A percentile compares a stretch with the other conserved stretches of the same genome.
Conservation (phyloP, 2,888 invertebrate species). For the Philonicus albiceps region DNA sequence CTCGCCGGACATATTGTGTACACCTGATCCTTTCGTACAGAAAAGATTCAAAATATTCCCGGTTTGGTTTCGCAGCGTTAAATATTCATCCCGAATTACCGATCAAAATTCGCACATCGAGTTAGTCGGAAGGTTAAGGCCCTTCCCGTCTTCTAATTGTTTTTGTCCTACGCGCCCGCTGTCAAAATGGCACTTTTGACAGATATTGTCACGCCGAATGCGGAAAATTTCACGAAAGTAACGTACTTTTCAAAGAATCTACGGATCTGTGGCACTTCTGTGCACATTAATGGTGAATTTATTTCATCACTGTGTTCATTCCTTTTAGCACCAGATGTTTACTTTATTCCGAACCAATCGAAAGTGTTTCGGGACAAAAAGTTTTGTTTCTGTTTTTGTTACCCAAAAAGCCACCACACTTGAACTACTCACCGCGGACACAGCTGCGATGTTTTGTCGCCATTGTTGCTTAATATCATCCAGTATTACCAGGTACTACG, state of each 20-base stretch:
- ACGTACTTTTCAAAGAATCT: background rate
- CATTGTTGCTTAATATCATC: background rate
- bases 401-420: background rate
- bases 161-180: background rate
- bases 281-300: background rate
- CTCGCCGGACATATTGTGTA: conserved; percentile 3
- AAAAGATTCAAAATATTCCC: background rate
- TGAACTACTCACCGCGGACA: background rate
- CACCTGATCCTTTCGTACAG: background rate
- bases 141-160: background rate
- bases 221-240: background rate
- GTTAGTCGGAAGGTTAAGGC: conserved; percentile 2
- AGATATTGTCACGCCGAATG: background rate
- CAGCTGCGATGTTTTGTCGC: background rate
- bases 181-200: conserved; percentile 25
- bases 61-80: background rate
- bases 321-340: conserved; percentile 16
- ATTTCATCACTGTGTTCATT: background rate
- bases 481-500: background rate
- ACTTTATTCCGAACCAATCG: background rate
- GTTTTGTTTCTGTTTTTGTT: conserved; percentile 7
- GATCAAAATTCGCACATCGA: background rate
- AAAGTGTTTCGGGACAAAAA: background rate
- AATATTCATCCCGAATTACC: background rate
- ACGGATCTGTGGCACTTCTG: background rate